These are phyloP conservation scores for Ophion obscuratus DNA, from an alignment of 2,888 invertebrate species.

Conservation along the genomic window DNA sequence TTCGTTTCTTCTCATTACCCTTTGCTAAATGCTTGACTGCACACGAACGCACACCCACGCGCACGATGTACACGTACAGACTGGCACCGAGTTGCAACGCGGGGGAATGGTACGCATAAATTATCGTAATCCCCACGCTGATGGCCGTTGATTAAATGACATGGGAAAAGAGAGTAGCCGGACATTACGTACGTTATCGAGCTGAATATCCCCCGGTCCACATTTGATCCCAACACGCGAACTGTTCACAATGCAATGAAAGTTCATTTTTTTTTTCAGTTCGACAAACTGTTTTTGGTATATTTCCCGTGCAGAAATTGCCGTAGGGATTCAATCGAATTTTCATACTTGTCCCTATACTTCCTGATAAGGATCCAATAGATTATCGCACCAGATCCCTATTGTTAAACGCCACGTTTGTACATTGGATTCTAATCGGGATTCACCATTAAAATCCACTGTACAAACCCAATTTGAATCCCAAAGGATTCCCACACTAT, in stretches of 20 bases:
- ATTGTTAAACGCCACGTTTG: too few relatives aligned
- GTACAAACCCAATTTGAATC: too few relatives aligned
- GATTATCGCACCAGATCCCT: too few relatives aligned
- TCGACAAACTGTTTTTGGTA: background rate
- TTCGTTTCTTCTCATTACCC: background rate
- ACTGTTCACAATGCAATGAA: background rate
- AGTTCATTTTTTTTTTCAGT: background rate
- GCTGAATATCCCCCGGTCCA: constrained; percentile 68
- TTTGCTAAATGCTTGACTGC: constrained; percentile 19
- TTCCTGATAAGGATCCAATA: too few relatives aligned
- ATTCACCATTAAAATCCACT: too few relatives aligned
- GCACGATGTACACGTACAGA: background rate
- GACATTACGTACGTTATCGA: constrained; percentile 62
- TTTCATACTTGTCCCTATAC: too few relatives aligned
- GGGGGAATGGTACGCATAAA: constrained; percentile 66
- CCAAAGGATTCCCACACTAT: too few relatives aligned
- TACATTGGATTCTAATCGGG: too few relatives aligned
- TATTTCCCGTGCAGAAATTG: background rate
- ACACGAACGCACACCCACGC: background rate
- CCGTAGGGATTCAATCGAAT: too few relatives aligned
- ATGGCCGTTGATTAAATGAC: constrained; percentile 74
- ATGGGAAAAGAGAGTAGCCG: constrained; percentile 15
- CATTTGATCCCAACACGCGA: background rate
- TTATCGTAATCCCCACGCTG: constrained; percentile 64
- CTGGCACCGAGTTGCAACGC: constrained; percentile 41